These are phyloP conservation scores for Drosophila lowei DNA, from an alignment of 1,140 invertebrate genomes.

Conservation along the genomic window DNA sequence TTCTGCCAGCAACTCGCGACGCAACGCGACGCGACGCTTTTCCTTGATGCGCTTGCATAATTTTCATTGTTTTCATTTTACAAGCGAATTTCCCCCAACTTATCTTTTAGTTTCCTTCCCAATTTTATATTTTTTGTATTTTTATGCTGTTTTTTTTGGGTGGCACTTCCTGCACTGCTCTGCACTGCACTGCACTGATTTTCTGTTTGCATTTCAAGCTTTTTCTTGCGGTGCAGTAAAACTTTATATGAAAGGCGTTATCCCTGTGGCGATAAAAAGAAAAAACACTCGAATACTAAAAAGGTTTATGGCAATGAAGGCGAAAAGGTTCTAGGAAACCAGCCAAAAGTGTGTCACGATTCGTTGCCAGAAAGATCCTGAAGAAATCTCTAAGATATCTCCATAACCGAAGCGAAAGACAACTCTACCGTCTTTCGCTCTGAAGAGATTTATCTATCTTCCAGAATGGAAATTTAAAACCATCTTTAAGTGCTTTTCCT, in stretches of 20 bases:
- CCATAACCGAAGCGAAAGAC: too few species aligned
- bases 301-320: conserved; percentile 26
- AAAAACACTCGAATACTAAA: conserved; percentile 51
- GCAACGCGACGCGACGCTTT: conserved; percentile 11
- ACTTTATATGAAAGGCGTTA: conserved; percentile 62
- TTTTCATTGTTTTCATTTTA: conserved; percentile 81
- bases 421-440: too few species aligned
- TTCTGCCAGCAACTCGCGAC: not conserved
- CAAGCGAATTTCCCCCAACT: conserved; percentile 66
- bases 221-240: conserved; percentile 64
- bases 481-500: not conserved
- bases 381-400: too few species aligned
- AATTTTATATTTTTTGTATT: conserved; percentile 5
- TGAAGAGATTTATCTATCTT: too few species aligned
- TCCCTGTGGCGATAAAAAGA: conserved; percentile 34
- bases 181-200: conserved; percentile 55
- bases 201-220: conserved; percentile 78
- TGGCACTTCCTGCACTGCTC: conserved; percentile 41
- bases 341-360: conserved; percentile 36
- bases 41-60: conserved; percentile 74
- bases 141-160: too few species aligned
- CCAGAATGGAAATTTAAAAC: too few species aligned
- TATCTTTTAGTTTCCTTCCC: conserved; percentile 44
- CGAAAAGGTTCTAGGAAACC: conserved; percentile 9
- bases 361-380: not conserved